A percentile compares a stretch with the other conserved stretches of the same genome.
Conservation (phyloP, 1,140 invertebrate genomes). For the Eriosoma lanigerum region DNA sequence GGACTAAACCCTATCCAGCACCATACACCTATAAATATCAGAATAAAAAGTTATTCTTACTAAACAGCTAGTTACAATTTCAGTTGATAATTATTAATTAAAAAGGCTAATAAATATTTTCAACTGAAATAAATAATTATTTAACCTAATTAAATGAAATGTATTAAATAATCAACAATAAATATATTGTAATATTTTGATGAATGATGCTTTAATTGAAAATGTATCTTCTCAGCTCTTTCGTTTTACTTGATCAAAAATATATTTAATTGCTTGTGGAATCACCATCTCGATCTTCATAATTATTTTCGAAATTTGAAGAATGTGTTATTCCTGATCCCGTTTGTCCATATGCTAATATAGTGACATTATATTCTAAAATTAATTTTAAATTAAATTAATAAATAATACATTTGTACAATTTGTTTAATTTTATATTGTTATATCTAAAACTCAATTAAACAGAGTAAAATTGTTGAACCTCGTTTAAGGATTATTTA, state of each 20-base stretch:
- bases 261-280: slow-evolving; percentile 78
- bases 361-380: slow-evolving; percentile 86
- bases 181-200: slow-evolving; percentile 56
- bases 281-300: slow-evolving; percentile 75
- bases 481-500: too few relatives aligned
- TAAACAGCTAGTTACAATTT: too few relatives aligned
- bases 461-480: too few relatives aligned
- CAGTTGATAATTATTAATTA: too few relatives aligned
- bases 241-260: slow-evolving; percentile 74
- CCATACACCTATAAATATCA: too few relatives aligned
- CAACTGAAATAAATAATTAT: too few relatives aligned
- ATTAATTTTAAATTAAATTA: slow-evolving; percentile 27
- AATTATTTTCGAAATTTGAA: slow-evolving; percentile 72
- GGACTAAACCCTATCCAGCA: too few relatives aligned
- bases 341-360: slow-evolving; percentile 91
- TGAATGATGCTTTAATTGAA: slow-evolving; percentile 71
- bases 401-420: background rate
- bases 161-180: background rate
- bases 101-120: too few relatives aligned
- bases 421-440: too few relatives aligned
- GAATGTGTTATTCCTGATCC: slow-evolving; percentile 90
- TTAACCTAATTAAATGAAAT: too few relatives aligned
- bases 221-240: slow-evolving; percentile 68
- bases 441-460: too few relatives aligned
- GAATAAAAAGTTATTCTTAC: too few relatives aligned